Base-by-base conservation (phyloP, 2,888 invertebrate species). In the Dynastes grantii region DNA sequence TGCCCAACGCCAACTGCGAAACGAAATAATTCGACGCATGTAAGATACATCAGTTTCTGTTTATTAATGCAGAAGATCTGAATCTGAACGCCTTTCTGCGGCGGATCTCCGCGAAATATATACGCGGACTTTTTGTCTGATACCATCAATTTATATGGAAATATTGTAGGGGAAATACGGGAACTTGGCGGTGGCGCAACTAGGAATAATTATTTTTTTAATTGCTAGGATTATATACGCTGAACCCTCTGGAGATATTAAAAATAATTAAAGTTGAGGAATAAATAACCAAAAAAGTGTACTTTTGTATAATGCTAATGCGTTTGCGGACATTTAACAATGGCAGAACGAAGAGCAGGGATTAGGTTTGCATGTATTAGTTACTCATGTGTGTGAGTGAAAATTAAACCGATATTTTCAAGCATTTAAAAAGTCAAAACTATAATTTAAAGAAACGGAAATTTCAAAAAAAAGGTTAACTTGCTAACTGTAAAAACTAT, bases 11-110 rank as follows among this genome's bases (percentile, higher is more conserved):
- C 53, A 22, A 49, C 27, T 40, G 2, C 45, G 22, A 63, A 76
- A 55, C 65, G 53, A 55, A 65, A 76, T 61, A 73, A 73, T 73
- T 73, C 58, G 58, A 58, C 37, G 55, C 40, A 58, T 58, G 73
- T 40, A 73, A 73, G 58, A 58, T 73, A 73, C 73, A 73, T 58
- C 58, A 55, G 73, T 73, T 73, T 71, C 55, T 73, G 58, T 73
- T 73, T 73, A 73, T 58, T 73, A 73, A 73, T 73, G 73, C 55
- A 58, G 55, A 58, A 68, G 68, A 68, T 68, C 68, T 68, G 51
- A 68, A 68, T 68, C 68, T 68, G 68, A 68, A 68, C 68, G 68
- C 68, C 68, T 68, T 51, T 68, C 68, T 68, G 68, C 51, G 51
- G 51, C 68, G 49, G 68, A 68, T 51, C 51, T 68, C 51, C 27